Base-by-base conservation (phyloP, 2,888 invertebrate genomes). In the Polymixis lichenea region DNA sequence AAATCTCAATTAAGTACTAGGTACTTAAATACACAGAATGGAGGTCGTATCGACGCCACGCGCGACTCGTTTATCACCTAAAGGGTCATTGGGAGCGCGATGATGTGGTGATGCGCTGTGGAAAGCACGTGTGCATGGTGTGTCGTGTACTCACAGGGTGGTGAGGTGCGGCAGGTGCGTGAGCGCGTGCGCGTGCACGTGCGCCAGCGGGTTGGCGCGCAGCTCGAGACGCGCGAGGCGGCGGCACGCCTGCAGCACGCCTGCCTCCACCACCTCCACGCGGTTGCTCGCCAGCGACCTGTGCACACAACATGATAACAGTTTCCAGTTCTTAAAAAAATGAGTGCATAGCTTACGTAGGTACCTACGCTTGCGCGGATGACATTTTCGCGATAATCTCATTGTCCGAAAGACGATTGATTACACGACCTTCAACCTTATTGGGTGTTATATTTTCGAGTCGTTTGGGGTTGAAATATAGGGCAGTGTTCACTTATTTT, bases 221-320 rank as follows among this genome's bases (percentile, higher is more conserved):
- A 99, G 97, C 91, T 98, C 98, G 60, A 99, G 96, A 58, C 98
- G 97, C 83, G 97, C 97, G 74, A 99, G 97, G 28, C 97, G 97
- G 58, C 97, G 96, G 89, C 97, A 97, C 87, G 97, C 97, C 90
- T 97, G 97, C 90, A 99, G 97, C 85, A 97, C 97, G 76, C 98
- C 94, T 85, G 98, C 97, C n/a, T 97, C 97, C 89, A 99, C 97
- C 93, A 97, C 97, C 91, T 97, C 97, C 91, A 99, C 98, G 87
- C 97, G 97, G 96, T 99, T 99, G 93, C 98, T 98, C 49, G 98
- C 98, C 92, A 99, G 95, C 64, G 98, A 98, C 92, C 99, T 98
- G 51, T n/a, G 96, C 80, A 9, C n/a, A 51, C 55, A 49, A 51
- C 28, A 7, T 51, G 22, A 28, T 32, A 28, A 51, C 32, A 22